Conservation (phyloP, 1,140 invertebrate species). For the Caenorhabditis inopinata region DNA sequence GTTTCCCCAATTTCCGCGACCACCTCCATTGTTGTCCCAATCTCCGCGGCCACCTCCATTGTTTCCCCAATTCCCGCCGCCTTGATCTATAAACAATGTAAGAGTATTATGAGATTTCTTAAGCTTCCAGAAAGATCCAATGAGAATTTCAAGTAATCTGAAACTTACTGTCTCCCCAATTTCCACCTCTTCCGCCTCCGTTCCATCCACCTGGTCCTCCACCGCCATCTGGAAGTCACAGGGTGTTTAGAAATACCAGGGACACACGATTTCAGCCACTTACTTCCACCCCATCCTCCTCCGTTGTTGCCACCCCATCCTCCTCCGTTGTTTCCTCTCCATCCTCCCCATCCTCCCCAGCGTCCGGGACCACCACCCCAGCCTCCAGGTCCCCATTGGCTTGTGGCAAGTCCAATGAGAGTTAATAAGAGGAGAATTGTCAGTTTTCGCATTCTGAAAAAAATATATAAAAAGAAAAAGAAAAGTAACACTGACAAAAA, state of each 20-base stretch:
- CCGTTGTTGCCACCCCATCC: neutral
- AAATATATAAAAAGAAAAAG: neutral
- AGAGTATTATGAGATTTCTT: too few species aligned
- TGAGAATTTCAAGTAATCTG: too few species aligned
- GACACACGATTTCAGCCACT: neutral
- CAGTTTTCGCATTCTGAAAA: neutral
- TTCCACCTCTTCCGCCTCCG: neutral
- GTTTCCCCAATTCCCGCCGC: too few species aligned
- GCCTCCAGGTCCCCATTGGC: neutral
- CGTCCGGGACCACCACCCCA: constrained; percentile 11
- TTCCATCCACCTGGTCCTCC: neutral
- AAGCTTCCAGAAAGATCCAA: too few species aligned
- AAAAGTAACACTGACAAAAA: too few species aligned
- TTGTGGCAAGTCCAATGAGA: neutral
- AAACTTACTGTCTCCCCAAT: too few species aligned
- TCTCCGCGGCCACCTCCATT: too few species aligned
- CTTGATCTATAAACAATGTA: too few species aligned
- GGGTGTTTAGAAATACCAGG: neutral
- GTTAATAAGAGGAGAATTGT: neutral
- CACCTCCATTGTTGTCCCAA: too few species aligned
- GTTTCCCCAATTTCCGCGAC: too few species aligned
- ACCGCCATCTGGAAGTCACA: neutral
- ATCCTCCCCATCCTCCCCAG: neutral
- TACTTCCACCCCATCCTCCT: neutral
- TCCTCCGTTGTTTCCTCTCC: neutral